Conservation (phyloP, 2,113 vertebrate genomes). For the Puma concolor region DNA sequence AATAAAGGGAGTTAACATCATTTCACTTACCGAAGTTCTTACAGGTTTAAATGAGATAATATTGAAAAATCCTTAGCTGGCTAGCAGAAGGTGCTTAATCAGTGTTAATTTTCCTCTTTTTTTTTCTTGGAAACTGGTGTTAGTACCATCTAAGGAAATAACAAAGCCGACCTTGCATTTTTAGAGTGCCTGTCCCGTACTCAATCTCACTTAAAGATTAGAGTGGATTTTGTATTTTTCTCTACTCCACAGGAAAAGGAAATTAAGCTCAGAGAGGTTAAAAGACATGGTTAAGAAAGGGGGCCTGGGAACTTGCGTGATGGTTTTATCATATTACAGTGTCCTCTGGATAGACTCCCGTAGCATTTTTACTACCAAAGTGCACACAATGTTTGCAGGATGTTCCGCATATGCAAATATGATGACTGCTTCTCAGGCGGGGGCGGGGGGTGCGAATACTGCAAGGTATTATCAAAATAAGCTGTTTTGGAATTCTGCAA, state of each 20-base stretch:
- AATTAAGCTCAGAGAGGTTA: not conserved
- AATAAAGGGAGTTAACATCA: not conserved
- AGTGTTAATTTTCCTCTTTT: not conserved
- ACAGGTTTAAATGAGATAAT: not conserved
- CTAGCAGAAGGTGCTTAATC: not conserved
- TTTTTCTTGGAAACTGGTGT: not conserved
- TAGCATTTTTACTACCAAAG: not conserved
- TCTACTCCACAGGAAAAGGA: not conserved
- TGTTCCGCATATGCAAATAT: not conserved
- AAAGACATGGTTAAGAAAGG: not conserved
- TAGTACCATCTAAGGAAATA: not conserved
- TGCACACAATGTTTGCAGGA: accelerated
- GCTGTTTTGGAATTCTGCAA: not conserved
- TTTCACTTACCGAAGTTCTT: not conserved
- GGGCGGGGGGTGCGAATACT: not conserved
- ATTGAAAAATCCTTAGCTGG: not conserved
- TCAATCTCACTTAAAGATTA: not conserved
- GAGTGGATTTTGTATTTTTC: not conserved
- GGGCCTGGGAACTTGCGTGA: accelerated
- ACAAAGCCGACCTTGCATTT: not conserved
- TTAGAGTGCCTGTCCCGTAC: not conserved
- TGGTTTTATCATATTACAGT: accelerated
- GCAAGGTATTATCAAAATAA: not conserved
- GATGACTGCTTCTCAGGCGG: not conserved
- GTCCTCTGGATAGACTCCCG: not conserved